Conservation (phyloP, 2,113 vertebrate species). For the Saguinus midas region DNA sequence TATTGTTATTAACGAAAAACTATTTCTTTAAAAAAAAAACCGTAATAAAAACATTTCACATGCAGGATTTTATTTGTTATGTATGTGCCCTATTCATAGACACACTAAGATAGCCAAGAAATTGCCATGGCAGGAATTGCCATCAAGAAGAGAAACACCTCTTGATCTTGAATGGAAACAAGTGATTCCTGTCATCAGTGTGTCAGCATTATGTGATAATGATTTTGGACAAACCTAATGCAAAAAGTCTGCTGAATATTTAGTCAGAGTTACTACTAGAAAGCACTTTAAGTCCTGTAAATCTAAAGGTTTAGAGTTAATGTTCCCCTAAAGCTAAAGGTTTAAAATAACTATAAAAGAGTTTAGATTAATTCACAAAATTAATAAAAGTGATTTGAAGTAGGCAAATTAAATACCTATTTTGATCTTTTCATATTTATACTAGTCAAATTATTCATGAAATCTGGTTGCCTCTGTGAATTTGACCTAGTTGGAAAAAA, state of each 20-base stretch:
- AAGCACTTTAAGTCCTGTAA: not conserved
- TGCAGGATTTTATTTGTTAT: not conserved
- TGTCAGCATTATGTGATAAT: not conserved
- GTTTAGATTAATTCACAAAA: slow-evolving; percentile 7
- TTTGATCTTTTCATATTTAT: slow-evolving; percentile 32
- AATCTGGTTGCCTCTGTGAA: not conserved
- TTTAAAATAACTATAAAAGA: not conserved
- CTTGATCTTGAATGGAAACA: not conserved
- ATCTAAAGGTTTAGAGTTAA: not conserved
- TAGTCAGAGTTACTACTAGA: not conserved
- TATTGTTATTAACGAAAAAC: not conserved
- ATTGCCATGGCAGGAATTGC: accelerated
- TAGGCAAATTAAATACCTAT: not conserved
- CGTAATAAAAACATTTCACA: not conserved
- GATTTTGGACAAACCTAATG: not conserved
- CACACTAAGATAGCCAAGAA: not conserved
- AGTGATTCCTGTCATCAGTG: not conserved
- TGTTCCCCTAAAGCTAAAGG: not conserved
- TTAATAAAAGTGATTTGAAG: slow-evolving; percentile 26
- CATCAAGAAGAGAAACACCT: not conserved
- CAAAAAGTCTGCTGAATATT: not conserved
- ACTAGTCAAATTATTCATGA: not conserved
- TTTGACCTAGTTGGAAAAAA: slow-evolving; percentile 60
- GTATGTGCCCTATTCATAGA: not conserved
- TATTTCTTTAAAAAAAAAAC: not conserved